Base-by-base conservation (phyloP, 2,113 vertebrate species). In the Cyprinus carpio region DNA sequence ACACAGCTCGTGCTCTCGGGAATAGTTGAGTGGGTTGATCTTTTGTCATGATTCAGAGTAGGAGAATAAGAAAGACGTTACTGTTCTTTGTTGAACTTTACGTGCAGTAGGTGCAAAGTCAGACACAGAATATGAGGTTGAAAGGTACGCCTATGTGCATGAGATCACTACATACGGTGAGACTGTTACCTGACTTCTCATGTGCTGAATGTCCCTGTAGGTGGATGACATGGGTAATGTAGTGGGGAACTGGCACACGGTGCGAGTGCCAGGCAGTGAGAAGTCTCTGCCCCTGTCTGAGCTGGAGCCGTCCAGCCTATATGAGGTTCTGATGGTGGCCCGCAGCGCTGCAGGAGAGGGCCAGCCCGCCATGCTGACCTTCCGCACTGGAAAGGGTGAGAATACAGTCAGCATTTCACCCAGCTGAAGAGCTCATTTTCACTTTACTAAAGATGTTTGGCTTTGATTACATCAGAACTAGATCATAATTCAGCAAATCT, bases 321-420 rank as follows among this genome's bases (percentile, higher is more conserved):
- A 99, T 0, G 98, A 99, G 67, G 97, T 99, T 7, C 87, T 99
- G 81, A 99, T 99, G 98, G 98, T 99, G 81, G 97, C 98, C 1
- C 94, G 98, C 37, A 99, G 94, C 0, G 86, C 94, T 0, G 96
- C 94, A 0, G 98, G 98, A 0, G 97, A 99, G 65, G 98, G 98
- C 0, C 98, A 99, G 81, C 97, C 97, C 0, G 97, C 98, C 84
- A 99, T 99, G 98, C 96, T 99, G 58, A 99, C 98, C 0, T 99
- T 99, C 87, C 96, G 98, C 79, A 99, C 98, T 0, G 97, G 97
- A 93, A 99, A 96, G 91, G 98, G 98, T 98, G 69, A 91, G 95
- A 56, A 82, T 79, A 12, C 67, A 75, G 15, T 18, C 9, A 11
- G 37, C n/a, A 16, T 25, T 75, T 13, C 11, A n/a, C 18, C 15